Evolutionary conservation across 2,113 vertebrate genomes (phyloP), one percentile per base, ranked within the genome.

Genomic region (Rhinolophus ferrumequinum): DNA sequence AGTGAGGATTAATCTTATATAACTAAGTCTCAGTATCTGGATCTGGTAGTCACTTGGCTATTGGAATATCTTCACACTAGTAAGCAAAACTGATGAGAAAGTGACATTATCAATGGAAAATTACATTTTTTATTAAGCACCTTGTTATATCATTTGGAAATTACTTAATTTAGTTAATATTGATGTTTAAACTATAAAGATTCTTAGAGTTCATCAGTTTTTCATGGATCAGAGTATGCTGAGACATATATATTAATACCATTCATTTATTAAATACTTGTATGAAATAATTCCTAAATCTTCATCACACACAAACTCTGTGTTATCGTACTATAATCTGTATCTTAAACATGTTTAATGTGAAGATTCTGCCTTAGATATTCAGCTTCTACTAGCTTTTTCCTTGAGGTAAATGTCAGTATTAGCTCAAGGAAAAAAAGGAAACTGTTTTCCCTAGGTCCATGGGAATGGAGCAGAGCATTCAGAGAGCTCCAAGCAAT

Each of bases 201-300:
- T 64, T 83, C 44, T 83, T 88, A 93, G 22, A 92, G 70, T 86
- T 94, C 1, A 22, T 56, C n/a, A 52, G 2, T 81, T 95, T 89
- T 80, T 76, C 56, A 62, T 28, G 19, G 12, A 44, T 82, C 64
- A 81, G 47, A 86, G 19, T 72, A 73, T 85, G 19, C 19, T 69
- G 11, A 93, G 60, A 22, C 10, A 47, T 72, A 60, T 26, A n/a
- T 70, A 33, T 16, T 72, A 41, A n/a, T 70, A 35, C 21, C 66
- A 41, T 52, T 88, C 21, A 76, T 38, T 87, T 93, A 81, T 85
- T 8, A 81, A 87, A 95, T 56, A 22, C 26, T 62, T 72, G 12
- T 73, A 38, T 80, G 22, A 81, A 87, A 60, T 54, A 13, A 80
- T 33, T 69, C 21, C 22, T 62, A 75, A 69, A 35, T 76, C 21